Percentiles rank a stretch among this genome's conserved stretches.
These are phyloP conservation scores for Damaliscus lunatus DNA, from an alignment of 2,113 vertebrate genomes.

Conservation along the genomic window DNA sequence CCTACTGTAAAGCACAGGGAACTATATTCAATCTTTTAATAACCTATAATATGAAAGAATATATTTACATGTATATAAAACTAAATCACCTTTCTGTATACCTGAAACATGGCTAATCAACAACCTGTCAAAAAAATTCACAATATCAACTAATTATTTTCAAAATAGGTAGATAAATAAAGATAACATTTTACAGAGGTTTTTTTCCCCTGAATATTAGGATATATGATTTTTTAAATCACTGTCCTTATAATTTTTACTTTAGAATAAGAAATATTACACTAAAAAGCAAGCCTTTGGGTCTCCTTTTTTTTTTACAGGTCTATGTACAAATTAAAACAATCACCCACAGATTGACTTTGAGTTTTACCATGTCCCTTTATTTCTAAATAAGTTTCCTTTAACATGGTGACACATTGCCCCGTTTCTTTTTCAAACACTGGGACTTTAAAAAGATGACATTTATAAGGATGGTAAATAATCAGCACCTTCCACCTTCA, in stretches of 20 bases:
- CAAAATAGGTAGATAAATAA: neutral
- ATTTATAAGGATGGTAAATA: neutral
- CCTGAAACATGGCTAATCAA: neutral
- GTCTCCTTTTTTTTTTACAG: neutral
- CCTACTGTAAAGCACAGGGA: neutral
- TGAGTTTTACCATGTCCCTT: neutral
- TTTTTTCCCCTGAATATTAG: neutral
- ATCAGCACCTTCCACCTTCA: neutral
- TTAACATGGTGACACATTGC: neutral
- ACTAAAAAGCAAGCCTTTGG: neutral
- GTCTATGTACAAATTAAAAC: neutral
- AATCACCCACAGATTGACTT: neutral
- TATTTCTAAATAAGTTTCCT: neutral
- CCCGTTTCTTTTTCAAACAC: neutral
- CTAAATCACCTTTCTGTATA: neutral
- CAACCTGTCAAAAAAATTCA: neutral
- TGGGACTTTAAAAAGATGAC: neutral
- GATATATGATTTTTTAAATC: neutral
- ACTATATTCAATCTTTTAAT: neutral
- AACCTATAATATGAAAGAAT: neutral
- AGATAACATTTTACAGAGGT: neutral
- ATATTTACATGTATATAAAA: neutral
- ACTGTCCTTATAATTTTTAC: neutral
- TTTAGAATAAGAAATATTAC: neutral
- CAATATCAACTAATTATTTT: neutral